A percentile compares a stretch with the other conserved stretches of the same genome.
Conservation (phyloP, 2,797 vertebrate genomes). For the Periophthalmus magnuspinnatus region DNA sequence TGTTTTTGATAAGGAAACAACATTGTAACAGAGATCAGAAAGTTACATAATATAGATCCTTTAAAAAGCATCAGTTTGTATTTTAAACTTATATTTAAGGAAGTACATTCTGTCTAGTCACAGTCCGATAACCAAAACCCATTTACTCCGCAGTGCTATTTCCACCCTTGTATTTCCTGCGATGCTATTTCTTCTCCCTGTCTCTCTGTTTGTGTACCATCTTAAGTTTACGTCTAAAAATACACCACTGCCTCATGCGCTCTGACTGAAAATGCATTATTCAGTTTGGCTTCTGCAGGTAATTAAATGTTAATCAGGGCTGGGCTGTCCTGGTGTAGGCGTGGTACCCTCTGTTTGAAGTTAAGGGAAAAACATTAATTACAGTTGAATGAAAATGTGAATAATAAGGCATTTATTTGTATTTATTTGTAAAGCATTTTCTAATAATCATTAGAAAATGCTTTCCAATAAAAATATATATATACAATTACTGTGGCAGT, state of each 20-base stretch:
- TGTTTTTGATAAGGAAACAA: not conserved
- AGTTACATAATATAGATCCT: too few species aligned
- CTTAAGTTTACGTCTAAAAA: constrained; percentile 72
- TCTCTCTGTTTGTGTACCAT: constrained; percentile 28
- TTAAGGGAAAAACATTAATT: not conserved
- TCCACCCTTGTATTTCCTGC: constrained; percentile 4
- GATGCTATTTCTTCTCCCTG: constrained; percentile 15
- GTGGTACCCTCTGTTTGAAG: constrained; percentile 19
- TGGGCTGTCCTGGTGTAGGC: constrained; percentile 43
- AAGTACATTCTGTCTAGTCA: constrained; percentile 13
- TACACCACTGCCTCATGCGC: constrained; percentile 54
- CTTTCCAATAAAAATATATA: too few species aligned
- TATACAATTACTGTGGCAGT: too few species aligned
- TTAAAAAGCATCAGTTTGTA: too few species aligned
- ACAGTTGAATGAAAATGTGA: not conserved
- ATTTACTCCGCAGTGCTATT: not conserved
- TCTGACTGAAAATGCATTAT: constrained; percentile 73
- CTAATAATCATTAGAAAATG: too few species aligned
- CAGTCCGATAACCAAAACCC: constrained; percentile 12
- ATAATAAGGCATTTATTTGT: not conserved
- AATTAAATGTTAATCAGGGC: constrained; percentile 80
- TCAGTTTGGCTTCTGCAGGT: constrained; percentile 64
- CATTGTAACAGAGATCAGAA: not conserved
- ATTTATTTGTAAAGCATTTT: too few species aligned
- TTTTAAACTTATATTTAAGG: not conserved